phyloP scores from a whole-genome alignment of 2,888 invertebrate species.

The Axea sp. region DNA sequence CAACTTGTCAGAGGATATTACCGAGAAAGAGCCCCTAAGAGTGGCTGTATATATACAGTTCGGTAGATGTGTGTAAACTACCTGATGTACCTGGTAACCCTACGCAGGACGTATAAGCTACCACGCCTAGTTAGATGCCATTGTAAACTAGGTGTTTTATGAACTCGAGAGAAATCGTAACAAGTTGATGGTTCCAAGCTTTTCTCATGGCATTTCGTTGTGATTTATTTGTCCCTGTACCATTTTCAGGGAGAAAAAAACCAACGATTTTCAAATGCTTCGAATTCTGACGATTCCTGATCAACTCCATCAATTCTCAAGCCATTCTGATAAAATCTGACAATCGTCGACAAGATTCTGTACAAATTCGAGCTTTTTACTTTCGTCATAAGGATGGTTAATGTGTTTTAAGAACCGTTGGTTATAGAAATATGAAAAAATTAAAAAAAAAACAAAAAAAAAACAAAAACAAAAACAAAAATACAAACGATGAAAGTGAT shows the following conservation, averaged over 20 bases:
- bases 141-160: slow-evolving; percentile 67
- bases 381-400: too few relatives aligned
- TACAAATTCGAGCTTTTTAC: too few relatives aligned
- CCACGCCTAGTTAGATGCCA: slow-evolving; percentile 76
- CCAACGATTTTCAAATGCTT: too few relatives aligned
- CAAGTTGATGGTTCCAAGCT: slow-evolving; percentile 47
- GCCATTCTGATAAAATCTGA: too few relatives aligned
- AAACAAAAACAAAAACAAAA: too few relatives aligned
- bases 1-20: slow-evolving; percentile 73
- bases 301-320: too few relatives aligned
- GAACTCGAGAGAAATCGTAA: slow-evolving; percentile 56
- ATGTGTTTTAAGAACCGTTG: too few relatives aligned
- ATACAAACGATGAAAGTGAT: too few relatives aligned
- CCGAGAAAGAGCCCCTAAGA: slow-evolving; percentile 65
- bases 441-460: too few relatives aligned
- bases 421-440: too few relatives aligned
- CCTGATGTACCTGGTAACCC: slow-evolving; percentile 73
- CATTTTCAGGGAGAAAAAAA: slow-evolving; percentile 14
- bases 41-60: slow-evolving; percentile 61
- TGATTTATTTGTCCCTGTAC: slow-evolving; percentile 38
- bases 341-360: too few relatives aligned
- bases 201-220: slow-evolving; percentile 15
- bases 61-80: slow-evolving; percentile 50
- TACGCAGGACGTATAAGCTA: slow-evolving; percentile 72
- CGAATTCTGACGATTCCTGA: too few relatives aligned